Base-by-base conservation (phyloP, 2,888 invertebrate genomes). In the Drosophila rellima region DNA sequence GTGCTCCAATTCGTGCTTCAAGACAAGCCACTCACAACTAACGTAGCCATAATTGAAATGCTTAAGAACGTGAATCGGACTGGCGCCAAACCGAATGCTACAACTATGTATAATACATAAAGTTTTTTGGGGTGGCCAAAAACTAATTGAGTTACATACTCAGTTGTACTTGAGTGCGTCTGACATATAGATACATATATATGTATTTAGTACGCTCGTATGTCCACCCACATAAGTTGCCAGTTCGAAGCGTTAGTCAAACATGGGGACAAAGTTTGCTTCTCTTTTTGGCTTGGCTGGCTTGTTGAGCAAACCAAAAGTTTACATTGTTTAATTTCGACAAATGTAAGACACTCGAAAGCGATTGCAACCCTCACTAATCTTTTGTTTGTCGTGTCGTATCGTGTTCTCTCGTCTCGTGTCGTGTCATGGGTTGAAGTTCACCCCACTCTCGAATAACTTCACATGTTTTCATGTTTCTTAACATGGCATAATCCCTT, bases 241-340 rank as follows among this genome's bases (percentile, higher is more conserved):
- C 45, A 31, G 20, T 52, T 40, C 8, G 26, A 13, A 5, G 18
- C 31, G 40, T 20, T 51, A 47, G 52, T 39, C 55, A 54, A 55
- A 78, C 67, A 68, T 79, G 78, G 70, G 82, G 70, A 77, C 79
- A 80, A 80, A 80, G 75, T 80, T 80, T 80, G 60, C 62, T 55
- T 44, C 69, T 54, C 51, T 66, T 56, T 63, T 56, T 64, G 60
- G 60, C 47, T 55, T 48, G 52, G 74, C 47, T 65, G 68, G 62
- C 68, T 62, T 72, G 81, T 74, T 75, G 65, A 67, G 69, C 62
- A 72, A 78, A 78, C 78, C 70, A 54, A 83, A 85, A 88, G 81
- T 85, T 85, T 85, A 88, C 83, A 88, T 85, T 85, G 85, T 85
- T 88, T 83, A 88, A 85, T 88, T 85, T 85, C 83, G 83, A 74